Percentiles rank a stretch among this genome's conserved stretches.
These are phyloP conservation scores for Ramphastos sulfuratus DNA, from an alignment of 2,113 vertebrate genomes.

Conservation along the genomic window DNA sequence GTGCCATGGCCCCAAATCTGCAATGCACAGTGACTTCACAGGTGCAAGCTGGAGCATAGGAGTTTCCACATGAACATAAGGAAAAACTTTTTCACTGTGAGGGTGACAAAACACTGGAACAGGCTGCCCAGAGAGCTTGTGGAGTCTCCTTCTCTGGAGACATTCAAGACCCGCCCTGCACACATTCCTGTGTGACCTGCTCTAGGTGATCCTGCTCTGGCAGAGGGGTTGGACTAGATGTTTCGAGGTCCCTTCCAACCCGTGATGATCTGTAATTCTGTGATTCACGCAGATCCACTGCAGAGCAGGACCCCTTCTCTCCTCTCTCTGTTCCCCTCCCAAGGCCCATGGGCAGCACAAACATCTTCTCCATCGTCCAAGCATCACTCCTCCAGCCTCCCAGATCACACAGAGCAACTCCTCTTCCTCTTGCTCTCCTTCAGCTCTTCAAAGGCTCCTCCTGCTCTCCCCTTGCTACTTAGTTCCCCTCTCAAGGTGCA, in stretches of 20 bases:
- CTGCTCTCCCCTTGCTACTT: background rate
- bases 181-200: too few relatives aligned
- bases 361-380: background rate
- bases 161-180: too few relatives aligned
- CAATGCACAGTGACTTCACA: background rate
- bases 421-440: background rate
- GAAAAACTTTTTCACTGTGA: too few relatives aligned
- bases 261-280: too few relatives aligned
- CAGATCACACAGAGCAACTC: background rate
- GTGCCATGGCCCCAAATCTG: fast-evolving
- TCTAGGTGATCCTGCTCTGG: too few relatives aligned
- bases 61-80: too few relatives aligned
- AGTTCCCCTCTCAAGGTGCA: background rate
- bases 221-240: too few relatives aligned
- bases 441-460: background rate
- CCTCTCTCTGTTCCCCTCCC: background rate
- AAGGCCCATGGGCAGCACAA: fast-evolving
- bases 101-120: too few relatives aligned
- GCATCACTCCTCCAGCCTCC: background rate
- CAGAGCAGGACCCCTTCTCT: background rate
- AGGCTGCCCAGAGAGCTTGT: too few relatives aligned
- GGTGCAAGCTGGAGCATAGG: too few relatives aligned
- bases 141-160: too few relatives aligned
- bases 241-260: too few relatives aligned
- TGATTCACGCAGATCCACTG: background rate